Conservation (phyloP, 2,888 invertebrate species). For the Phengaris alcon region DNA sequence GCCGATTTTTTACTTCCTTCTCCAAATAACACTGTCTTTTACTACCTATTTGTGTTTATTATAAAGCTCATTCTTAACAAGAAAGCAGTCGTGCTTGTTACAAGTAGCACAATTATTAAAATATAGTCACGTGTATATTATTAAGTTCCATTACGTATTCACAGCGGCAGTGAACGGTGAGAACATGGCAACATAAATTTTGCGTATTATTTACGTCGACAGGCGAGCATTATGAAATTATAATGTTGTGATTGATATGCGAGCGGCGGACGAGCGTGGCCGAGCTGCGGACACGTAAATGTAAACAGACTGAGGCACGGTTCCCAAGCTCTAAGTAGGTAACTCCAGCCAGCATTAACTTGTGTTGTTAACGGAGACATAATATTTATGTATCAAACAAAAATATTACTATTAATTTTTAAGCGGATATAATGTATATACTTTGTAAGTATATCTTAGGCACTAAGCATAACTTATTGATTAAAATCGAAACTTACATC, state of each 20-base stretch:
- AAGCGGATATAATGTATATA: no score
- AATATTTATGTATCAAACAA: no score
- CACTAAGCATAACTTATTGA: background rate
- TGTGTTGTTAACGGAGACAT: background rate
- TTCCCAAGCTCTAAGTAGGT: constrained; percentile 36
- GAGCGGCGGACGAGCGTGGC: constrained; percentile 60
- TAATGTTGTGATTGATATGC: constrained; percentile 73
- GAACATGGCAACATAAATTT: constrained; percentile 79
- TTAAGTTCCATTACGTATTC: constrained; percentile 58
- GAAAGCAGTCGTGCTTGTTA: constrained; percentile 6
- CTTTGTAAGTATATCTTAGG: background rate
- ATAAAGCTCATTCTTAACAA: background rate
- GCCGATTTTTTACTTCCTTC: no score
- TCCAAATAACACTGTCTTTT: background rate
- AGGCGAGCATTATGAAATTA: constrained; percentile 76
- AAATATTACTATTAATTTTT: no score
- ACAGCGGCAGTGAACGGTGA: constrained; percentile 67
- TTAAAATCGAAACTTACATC: constrained; percentile 25
- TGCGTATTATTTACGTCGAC: constrained; percentile 78
- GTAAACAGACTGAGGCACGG: constrained; percentile 40
- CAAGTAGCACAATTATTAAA: constrained; percentile 56
- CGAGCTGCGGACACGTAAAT: constrained; percentile 50
- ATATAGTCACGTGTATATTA: constrained; percentile 54
- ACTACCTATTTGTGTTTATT: background rate
- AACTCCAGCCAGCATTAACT: background rate